These are phyloP conservation scores for Petrocephalus zakoni DNA, from an alignment of 2,113 vertebrate species.

Conservation along the genomic window DNA sequence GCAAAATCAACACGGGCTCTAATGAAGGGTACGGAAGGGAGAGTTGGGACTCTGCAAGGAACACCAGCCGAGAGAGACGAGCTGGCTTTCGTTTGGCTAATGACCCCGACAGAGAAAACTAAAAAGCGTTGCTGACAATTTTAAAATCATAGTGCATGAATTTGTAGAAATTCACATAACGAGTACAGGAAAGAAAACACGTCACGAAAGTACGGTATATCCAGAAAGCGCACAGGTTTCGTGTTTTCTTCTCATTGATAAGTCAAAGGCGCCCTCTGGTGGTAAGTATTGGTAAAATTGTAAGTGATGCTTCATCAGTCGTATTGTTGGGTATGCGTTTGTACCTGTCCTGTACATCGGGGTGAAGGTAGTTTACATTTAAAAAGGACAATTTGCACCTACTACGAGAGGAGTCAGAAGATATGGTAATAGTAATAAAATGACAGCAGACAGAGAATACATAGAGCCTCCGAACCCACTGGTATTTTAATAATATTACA, in stretches of 20 bases:
- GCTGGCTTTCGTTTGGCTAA: neutral
- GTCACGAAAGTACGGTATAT: neutral
- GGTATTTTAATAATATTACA: neutral
- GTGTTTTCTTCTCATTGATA: neutral
- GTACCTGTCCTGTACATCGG: neutral
- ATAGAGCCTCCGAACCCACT: neutral
- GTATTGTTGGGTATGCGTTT: neutral
- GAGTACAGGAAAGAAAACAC: neutral
- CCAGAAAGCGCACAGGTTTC: neutral
- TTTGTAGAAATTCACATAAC: neutral
- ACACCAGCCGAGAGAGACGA: neutral
- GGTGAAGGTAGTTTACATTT: neutral
- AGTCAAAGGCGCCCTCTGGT: conserved; percentile 14
- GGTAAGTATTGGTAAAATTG: neutral
- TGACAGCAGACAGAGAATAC: neutral
- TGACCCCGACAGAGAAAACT: neutral
- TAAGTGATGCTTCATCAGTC: neutral
- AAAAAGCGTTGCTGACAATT: neutral
- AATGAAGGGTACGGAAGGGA: neutral
- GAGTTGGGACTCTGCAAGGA: neutral
- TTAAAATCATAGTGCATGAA: neutral
- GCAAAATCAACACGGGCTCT: neutral
- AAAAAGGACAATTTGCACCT: neutral
- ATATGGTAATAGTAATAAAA: neutral
- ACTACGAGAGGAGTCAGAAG: neutral